Base-by-base conservation (phyloP, 2,888 invertebrate genomes). In the Agonopterix arenella region DNA sequence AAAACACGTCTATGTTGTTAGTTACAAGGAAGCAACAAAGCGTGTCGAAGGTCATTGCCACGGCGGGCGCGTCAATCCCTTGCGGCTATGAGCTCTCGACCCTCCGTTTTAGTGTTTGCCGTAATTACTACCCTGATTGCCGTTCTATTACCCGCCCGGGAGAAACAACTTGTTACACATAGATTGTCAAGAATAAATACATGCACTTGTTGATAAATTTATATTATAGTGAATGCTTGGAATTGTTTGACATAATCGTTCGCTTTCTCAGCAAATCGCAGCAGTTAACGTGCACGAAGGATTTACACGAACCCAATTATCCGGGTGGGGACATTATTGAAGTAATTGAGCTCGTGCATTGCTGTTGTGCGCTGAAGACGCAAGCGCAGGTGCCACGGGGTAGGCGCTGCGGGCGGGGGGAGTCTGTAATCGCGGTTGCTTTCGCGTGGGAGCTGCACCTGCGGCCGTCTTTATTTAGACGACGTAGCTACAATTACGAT, bases 361-460 rank as follows among this genome's bases (percentile, higher is more conserved):
- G 55, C 45, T 52, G 43, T 49, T 47, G 43, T 51, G 52, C 53
- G 46, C 37, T 45, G 52, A 51, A 55, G 53, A 53, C 51, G 55
- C 54, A 43, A 40, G 56, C 52, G 58, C 53, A 46, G 45, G 43
- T 43, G 38, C 53, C 44, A 52, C 48, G 51, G 45, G 51, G 45
- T 13, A 2, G 46, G 59, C 48, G 54, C 28, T 28, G 40, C 40
- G 40, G 40, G 40, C 40, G 42, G 54, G 52, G 60, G 28, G 28
- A 28, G 28, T 28, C 28, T 28, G 28, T 66, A 64, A 66, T 65
- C 58, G 59, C 59, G 56, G 57, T 56, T 63, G 62, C 62, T 70
- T 70, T 70, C 62, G 67, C 73, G 71, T 73, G 72, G 70, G 70
- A 73, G 68, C 64, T 62, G 60, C 70, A 73, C 67, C 72, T 72